Evolutionary conservation across 2,888 invertebrate species (phyloP).

Genomic region (Xanthia icteritia): DNA sequence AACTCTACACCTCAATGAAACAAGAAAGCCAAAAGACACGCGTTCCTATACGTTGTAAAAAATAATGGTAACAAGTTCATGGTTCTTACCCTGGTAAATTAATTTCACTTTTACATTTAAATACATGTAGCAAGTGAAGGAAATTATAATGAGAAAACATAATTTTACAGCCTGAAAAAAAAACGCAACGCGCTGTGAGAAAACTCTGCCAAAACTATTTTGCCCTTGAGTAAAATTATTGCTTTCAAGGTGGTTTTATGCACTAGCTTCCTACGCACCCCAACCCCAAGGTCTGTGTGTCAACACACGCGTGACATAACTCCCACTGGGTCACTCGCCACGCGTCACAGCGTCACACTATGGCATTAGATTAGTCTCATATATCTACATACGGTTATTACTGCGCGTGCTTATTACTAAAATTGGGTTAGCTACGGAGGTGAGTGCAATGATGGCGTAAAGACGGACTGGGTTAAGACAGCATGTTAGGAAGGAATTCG

Average conservation of each 20-base stretch:
- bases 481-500: not conserved
- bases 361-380: constrained; percentile 59
- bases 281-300: constrained; percentile 38
- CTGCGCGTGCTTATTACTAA: constrained; percentile 45
- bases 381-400: constrained; percentile 48
- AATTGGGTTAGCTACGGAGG: constrained; percentile 53
- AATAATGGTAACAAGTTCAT: too few relatives aligned
- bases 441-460: constrained; percentile 42
- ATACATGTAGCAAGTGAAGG: too few relatives aligned
- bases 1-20: too few relatives aligned
- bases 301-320: constrained; percentile 55
- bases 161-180: too few relatives aligned
- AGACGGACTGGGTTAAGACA: not conserved
- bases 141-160: too few relatives aligned
- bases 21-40: too few relatives aligned
- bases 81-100: too few relatives aligned
- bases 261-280: not conserved
- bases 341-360: constrained; percentile 55
- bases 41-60: too few relatives aligned
- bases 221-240: not conserved
- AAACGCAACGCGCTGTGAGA: not conserved
- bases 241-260: too few relatives aligned
- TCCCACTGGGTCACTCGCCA: constrained; percentile 61
- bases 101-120: too few relatives aligned
- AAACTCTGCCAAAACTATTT: not conserved